These are phyloP conservation scores for Scyliorhinus canicula DNA, from an alignment of 2,797 vertebrate species.

Conservation along the genomic window DNA sequence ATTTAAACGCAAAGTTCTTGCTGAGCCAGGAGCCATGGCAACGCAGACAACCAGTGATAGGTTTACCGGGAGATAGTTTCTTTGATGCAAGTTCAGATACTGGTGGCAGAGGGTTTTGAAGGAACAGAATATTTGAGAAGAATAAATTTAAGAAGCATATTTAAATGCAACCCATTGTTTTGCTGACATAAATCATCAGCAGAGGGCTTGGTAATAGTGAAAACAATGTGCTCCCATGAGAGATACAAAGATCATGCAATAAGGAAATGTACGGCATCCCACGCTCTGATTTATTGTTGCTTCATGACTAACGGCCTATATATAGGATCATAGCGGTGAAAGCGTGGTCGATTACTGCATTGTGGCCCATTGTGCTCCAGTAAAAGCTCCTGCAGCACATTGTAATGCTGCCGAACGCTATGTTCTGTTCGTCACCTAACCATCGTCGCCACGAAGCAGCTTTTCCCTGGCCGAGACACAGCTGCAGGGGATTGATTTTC, in stretches of 20 bases:
- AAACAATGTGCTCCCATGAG: not conserved
- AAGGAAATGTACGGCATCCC: not conserved
- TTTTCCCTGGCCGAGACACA: not conserved
- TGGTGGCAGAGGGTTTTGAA: not conserved
- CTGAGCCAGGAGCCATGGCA: not conserved
- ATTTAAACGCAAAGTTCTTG: not conserved
- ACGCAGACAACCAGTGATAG: too few relatives aligned
- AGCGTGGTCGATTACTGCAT: not conserved
- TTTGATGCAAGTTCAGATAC: not conserved
- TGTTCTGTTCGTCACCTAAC: not conserved
- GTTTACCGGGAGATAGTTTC: too few relatives aligned
- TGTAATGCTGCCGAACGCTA: not conserved
- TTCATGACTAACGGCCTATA: not conserved
- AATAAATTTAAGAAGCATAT: not conserved
- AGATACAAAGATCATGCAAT: not conserved
- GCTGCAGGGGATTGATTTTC: not conserved
- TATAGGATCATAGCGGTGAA: not conserved
- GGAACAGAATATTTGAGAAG: not conserved
- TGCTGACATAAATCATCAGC: not conserved
- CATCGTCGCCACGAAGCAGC: not conserved
- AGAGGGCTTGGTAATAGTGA: not conserved
- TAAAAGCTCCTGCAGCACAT: not conserved
- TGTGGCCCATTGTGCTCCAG: not conserved
- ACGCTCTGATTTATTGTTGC: not conserved
- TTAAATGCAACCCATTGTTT: not conserved